A percentile compares a stretch with the other conserved stretches of the same genome.
These are phyloP conservation scores for Aspiorhynchus laticeps DNA, from an alignment of 2,113 vertebrate species.

Conservation along the genomic window DNA sequence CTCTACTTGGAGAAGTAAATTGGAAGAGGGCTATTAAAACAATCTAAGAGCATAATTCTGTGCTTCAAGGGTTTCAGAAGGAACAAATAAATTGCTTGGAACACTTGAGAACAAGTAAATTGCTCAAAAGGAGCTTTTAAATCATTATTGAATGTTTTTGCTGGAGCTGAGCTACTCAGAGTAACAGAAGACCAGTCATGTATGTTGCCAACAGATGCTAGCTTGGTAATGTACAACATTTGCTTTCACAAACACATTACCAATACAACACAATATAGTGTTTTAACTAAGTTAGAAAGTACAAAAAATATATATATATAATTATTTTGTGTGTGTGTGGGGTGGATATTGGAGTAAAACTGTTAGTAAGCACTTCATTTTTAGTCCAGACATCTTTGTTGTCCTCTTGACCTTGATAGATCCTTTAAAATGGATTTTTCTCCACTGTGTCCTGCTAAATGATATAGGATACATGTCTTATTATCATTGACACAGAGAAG, in stretches of 20 bases:
- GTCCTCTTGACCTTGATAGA: constrained; percentile 5
- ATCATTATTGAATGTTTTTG: background rate
- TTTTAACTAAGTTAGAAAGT: background rate
- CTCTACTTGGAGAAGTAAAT: background rate
- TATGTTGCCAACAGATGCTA: constrained; percentile 10
- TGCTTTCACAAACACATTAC: background rate
- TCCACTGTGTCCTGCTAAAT: background rate
- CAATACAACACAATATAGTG: background rate
- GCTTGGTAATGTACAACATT: background rate
- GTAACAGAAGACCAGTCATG: background rate
- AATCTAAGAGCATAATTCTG: background rate
- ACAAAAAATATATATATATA: background rate
- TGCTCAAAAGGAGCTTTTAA: background rate
- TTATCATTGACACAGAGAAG: background rate
- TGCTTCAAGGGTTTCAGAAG: background rate
- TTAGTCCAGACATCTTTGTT: background rate
- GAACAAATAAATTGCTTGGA: background rate
- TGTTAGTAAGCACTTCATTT: constrained; percentile 7
- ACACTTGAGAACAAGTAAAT: constrained; percentile 17
- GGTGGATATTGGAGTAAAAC: background rate
- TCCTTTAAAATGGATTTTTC: background rate
- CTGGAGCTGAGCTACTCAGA: background rate
- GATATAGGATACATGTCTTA: background rate
- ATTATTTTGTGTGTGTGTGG: background rate
- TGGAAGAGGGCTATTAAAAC: background rate